Base-by-base conservation (phyloP, 2,888 invertebrate genomes). In the Apodemia zela region DNA sequence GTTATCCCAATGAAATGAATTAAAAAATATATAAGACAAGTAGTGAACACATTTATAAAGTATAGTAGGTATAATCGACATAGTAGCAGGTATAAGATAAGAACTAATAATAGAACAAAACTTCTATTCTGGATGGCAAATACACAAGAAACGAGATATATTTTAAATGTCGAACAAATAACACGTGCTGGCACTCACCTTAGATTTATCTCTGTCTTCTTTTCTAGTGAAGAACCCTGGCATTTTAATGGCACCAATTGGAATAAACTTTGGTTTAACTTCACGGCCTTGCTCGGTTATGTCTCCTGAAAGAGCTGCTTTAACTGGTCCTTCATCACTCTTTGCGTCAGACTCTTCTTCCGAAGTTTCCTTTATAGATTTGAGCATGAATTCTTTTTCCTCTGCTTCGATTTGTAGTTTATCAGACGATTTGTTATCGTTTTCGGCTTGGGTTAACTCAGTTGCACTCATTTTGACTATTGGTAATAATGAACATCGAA, bases 161-260 rank as follows among this genome's bases (percentile, higher is more conserved):
- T n/a, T 15, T 45, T n/a, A n/a, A n/a, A n/a, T 6, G 2, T 15
- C 15, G 15, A 15, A 42, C 42, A 45, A 45, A n/a, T 63, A 21
- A 18, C 29, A 33, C 57, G 29, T 49, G 59, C 17, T 10, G 17
- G 54, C 63, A 68, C 72, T 69, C 87, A 95, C 95, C 94, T 94
- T 96, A 84, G 92, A 93, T 71, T 93, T 94, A 80, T 95, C 95
- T 78, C 94, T 94, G 68, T 96, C 95, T 72, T 95, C 95, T 79
- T 94, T 95, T 72, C 95, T 94, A 66, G 95, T 95, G 76, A 96
- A 96, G 87, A 96, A 97, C 17, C 96, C 96, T 5, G 97, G 97
- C 94, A 97, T 95, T 87, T 96, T 96, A 69, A 97, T 96, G n/a
- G 96, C 97, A 61, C 96, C 97, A 75, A 96, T 97, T 5, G 97